Conservation (phyloP, 2,888 invertebrate species). For the Lymantria dispar region DNA sequence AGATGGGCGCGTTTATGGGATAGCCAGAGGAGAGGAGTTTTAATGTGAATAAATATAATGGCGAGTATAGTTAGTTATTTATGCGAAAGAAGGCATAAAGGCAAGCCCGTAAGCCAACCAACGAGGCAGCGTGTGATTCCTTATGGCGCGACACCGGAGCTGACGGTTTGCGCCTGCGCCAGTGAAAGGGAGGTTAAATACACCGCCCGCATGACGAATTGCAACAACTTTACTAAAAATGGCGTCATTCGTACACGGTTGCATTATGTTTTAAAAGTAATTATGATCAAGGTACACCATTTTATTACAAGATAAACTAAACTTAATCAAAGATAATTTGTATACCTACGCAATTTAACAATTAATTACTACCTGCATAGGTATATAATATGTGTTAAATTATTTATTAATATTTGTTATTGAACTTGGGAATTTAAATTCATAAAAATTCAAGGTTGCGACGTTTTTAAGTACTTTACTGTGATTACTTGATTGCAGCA, state of each 20-base stretch:
- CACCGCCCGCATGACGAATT: constrained; percentile 67
- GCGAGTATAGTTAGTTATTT: neutral
- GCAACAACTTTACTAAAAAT: constrained; percentile 77
- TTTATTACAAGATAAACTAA: constrained; percentile 22
- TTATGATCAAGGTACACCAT: constrained; percentile 41
- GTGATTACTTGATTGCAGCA: no score
- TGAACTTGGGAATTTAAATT: neutral
- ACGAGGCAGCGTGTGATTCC: constrained; percentile 66
- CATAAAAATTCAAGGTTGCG: no score
- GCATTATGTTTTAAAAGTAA: constrained; percentile 62
- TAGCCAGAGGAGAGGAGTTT: neutral
- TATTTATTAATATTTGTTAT: neutral
- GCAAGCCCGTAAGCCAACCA: constrained; percentile 46
- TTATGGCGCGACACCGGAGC: constrained; percentile 24
- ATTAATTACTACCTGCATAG: neutral
- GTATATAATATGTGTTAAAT: neutral
- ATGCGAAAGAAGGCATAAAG: constrained; percentile 15
- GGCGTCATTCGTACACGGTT: constrained; percentile 76
- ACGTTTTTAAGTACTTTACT: no score
- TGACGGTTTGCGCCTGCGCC: constrained; percentile 39
- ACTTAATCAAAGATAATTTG: constrained; percentile 12
- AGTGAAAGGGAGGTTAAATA: constrained; percentile 78
- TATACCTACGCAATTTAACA: constrained; percentile 1
- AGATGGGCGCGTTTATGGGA: no score
- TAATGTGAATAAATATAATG: neutral